Evolutionary conservation across 2,888 invertebrate species (phyloP), one percentile per base, ranked within the genome.

Genomic region (Branchellion lobata): DNA sequence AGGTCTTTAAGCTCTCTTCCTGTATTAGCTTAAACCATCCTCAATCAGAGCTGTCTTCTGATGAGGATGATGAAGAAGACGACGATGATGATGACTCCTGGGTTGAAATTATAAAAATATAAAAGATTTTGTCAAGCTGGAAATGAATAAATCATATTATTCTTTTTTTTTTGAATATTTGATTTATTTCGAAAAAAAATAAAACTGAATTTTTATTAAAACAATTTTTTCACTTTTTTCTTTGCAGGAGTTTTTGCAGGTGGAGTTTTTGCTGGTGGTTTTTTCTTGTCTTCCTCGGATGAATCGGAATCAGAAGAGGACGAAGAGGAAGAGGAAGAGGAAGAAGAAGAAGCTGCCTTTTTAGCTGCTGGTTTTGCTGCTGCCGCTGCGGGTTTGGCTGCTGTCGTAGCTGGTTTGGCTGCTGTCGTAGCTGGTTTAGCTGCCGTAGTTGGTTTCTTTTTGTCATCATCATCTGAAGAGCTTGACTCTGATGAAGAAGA

Each of bases 401-500:
- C 24, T 36, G 33, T 34, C 27, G 33, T 2, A 21, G 47, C 73
- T 11, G 21, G 34, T 18, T 29, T 31, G 8, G 71, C 71, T 71
- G 24, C 31, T 11, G 27, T 31, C 27, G 31, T 2, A 73, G 36
- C 73, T 21, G 34, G 27, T 27, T 27, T 73, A 27, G 27, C 3
- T n/a, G n/a, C n/a, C 18, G 33, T 27, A 24, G 36, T 1, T 18
- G 75, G 75, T 1, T 40, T 53, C 53, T 75, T 75, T 24, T 75
- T 31, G 11, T 75, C 53, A 75, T 75, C 53, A 29, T 5, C 5
- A 29, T 75, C 75, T 1, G 18, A 14, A 8, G 34, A 34, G 1
- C 36, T 36, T n/a, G n/a, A n/a, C n/a, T n/a, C n/a, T 21, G 73
- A 73, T 1, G 73, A 73, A 3, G 75, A 75, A 1, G 75, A 75